Evolutionary conservation across 53 echinoderm and acorn worm genomes (phyloP).

Genomic region (Patiria pectinifera): DNA sequence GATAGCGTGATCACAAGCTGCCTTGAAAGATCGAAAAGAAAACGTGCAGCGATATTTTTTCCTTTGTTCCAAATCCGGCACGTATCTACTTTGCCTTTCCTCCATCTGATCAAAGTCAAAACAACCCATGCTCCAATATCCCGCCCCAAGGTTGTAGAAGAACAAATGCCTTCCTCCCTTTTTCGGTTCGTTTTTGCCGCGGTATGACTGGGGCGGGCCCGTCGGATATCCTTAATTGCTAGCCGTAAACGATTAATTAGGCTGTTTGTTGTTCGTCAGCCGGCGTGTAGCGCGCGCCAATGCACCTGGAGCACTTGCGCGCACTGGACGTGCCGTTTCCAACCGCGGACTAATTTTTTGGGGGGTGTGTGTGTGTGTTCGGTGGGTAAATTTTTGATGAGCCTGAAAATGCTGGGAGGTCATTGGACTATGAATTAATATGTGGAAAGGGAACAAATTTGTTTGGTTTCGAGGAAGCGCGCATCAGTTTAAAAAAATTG

Average conservation of each 20-base stretch:
- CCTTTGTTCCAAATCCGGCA: background rate
- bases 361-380: background rate
- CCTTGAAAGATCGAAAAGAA: background rate
- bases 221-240: conserved; percentile 45
- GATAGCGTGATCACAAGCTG: background rate
- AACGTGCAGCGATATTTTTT: background rate
- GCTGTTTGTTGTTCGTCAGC: conserved; percentile 7
- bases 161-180: background rate
- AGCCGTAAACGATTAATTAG: conserved; percentile 45
- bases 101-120: background rate
- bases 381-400: background rate
- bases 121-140: background rate
- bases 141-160: background rate
- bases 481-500: background rate
- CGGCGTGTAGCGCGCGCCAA: background rate
- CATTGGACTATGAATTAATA: background rate
- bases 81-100: background rate
- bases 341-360: conserved; percentile 6
- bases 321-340: conserved; percentile 23
- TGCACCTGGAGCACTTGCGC: conserved; percentile 12
- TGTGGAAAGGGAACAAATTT: background rate
- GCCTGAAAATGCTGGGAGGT: background rate
- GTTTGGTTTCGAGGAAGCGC: background rate
- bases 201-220: background rate
- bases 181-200: background rate